Evolutionary conservation across 2,888 invertebrate genomes (phyloP).

Genomic region (Baronia brevicornis): DNA sequence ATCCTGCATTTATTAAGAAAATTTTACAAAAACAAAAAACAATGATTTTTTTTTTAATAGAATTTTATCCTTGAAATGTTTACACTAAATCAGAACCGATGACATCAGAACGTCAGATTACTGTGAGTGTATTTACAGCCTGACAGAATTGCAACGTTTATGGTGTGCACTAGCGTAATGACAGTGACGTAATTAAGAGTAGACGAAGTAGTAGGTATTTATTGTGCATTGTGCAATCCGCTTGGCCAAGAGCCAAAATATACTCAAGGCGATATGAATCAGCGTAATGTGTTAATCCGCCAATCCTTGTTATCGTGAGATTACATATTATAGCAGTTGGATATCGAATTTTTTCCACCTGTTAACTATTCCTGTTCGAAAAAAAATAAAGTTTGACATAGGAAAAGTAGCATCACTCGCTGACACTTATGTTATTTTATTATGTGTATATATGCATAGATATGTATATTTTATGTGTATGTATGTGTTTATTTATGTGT

Average conservation of each 20-base stretch:
- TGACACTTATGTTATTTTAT: no score
- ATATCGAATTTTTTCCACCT: no score
- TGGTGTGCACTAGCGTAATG: constrained; percentile 39
- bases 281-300: constrained; percentile 55
- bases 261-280: constrained; percentile 58
- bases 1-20: not conserved
- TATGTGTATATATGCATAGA: no score
- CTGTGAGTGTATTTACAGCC: constrained; percentile 24
- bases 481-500: no score
- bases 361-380: no score
- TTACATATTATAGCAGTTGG: constrained; percentile 37
- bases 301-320: constrained; percentile 41
- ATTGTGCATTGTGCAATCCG: constrained; percentile 60
- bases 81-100: constrained; percentile 22
- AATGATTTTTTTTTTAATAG: not conserved
- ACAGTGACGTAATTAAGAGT: constrained; percentile 65
- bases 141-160: constrained; percentile 20
- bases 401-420: no score
- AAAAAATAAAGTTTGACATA: no score
- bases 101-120: constrained; percentile 37
- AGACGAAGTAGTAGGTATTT: constrained; percentile 58
- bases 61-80: not conserved
- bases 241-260: constrained; percentile 55
- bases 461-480: no score
- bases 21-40: not conserved